Base-by-base conservation (phyloP, 2,113 vertebrate genomes). In the Motacilla tschutschensis region DNA sequence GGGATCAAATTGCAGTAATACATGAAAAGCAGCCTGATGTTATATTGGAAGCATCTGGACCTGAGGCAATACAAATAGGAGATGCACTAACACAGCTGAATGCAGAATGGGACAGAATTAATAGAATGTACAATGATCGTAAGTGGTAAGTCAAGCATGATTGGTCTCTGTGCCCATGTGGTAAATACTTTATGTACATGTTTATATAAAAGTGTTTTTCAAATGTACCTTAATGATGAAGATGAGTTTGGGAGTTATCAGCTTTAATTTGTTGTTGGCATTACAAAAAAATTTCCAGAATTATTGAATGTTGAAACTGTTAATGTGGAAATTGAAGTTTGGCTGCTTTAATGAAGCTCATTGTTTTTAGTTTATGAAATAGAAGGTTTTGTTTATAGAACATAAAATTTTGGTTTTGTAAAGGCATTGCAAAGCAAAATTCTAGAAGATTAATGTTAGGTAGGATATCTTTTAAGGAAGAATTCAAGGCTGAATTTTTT, bases 31-130 rank as follows among this genome's bases (percentile, higher is more conserved):
- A 99, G 50, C 98, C 98, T 2, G 98, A 99, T 59, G 97, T 97
- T 82, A 98, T 99, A 43, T 75, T 95, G 9, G 98, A 98, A 78
- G 98, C 98, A 31, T 98, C 98, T 38, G 97, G 98, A 28, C 90
- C 97, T 9, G 98, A 99, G 80, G 98, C 98, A 14, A 82, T 97
- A 60, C 98, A 98, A 92, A 98, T 99, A 35, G 97, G 96, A 43
- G 98, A 99, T 13, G 92, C 97, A 6, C 94, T 99, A 36, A 97
- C 97, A 17, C 98, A 99, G 90, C 28, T 99, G 92, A 98, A 99
- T 55, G 97, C 98, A 0, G 98, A 99, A 76, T 99, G 99, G 98
- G 98, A 99, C 95, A 96, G 98, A 80, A 95, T 99, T 93, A 99
- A 99, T 84, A 97, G 98, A 92, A 97, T 98, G 96, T 98, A 98